Conservation (phyloP, 2,797 vertebrate genomes). For the Myotis pilosus region DNA sequence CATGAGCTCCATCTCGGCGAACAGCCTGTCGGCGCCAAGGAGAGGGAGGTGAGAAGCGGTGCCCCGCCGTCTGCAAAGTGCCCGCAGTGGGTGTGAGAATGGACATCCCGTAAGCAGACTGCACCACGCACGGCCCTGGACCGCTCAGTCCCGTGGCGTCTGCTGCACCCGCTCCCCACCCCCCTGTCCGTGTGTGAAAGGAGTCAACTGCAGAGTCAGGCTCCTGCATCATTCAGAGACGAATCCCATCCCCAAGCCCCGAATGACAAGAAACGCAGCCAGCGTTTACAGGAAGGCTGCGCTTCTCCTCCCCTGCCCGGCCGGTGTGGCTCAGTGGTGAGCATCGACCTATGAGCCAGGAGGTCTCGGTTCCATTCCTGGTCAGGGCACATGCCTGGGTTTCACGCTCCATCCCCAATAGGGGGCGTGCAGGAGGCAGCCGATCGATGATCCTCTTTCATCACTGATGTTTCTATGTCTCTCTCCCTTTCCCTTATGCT, state of each 20-base stretch:
- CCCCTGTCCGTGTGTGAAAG: background rate
- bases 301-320: background rate
- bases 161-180: no score
- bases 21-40: constrained; percentile 87
- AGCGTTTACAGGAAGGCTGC: background rate
- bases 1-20: constrained; percentile 86
- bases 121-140: background rate
- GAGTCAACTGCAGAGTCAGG: background rate
- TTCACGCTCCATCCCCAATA: no score
- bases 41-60: background rate
- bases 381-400: no score
- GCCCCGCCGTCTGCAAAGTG: background rate
- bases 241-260: background rate
- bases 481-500: no score
- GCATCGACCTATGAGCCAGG: no score
- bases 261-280: background rate
- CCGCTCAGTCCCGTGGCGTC: background rate
- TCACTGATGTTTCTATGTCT: no score
- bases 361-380: no score
- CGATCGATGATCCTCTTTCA: no score
- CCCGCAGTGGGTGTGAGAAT: background rate
- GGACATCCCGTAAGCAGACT: background rate
- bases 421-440: no score
- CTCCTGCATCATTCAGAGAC: constrained; percentile 58
- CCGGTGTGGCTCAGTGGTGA: no score